Conservation (phyloP, 2,113 vertebrate species). For the Festucalex cinctus region DNA sequence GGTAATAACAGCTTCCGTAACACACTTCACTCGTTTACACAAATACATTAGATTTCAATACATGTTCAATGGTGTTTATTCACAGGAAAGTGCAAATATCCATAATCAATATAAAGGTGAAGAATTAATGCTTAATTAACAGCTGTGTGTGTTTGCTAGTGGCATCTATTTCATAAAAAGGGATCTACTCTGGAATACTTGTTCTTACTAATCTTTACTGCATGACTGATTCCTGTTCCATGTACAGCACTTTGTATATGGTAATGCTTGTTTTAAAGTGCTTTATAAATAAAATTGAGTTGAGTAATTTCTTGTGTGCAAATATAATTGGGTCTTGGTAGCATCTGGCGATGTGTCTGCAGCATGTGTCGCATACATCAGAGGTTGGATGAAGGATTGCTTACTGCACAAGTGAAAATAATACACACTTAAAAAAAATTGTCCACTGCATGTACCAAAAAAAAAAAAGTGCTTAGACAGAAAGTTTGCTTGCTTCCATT, state of each 20-base stretch:
- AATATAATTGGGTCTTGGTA: not conserved
- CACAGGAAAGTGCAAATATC: constrained; percentile 6
- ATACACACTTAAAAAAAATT: no score
- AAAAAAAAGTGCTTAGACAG: no score
- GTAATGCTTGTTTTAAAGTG: no score
- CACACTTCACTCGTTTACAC: not conserved
- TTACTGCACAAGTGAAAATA: no score
- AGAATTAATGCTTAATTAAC: constrained; percentile 33
- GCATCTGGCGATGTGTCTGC: not conserved
- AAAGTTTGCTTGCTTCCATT: no score
- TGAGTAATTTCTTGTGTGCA: not conserved
- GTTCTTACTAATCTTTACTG: no score
- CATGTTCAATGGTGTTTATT: not conserved
- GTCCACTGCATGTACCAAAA: no score
- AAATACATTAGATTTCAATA: not conserved
- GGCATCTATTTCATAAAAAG: not conserved
- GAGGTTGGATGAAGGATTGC: not conserved
- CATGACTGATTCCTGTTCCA: no score
- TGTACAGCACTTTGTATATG: no score
- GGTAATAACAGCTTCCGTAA: not conserved
- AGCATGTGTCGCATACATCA: not conserved
- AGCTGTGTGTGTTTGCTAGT: not conserved
- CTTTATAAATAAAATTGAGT: no score
- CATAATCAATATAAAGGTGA: constrained; percentile 6
- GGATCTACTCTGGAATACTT: not conserved